Conservation (phyloP, 2,888 invertebrate genomes). For the Gastrophysa polygoni region DNA sequence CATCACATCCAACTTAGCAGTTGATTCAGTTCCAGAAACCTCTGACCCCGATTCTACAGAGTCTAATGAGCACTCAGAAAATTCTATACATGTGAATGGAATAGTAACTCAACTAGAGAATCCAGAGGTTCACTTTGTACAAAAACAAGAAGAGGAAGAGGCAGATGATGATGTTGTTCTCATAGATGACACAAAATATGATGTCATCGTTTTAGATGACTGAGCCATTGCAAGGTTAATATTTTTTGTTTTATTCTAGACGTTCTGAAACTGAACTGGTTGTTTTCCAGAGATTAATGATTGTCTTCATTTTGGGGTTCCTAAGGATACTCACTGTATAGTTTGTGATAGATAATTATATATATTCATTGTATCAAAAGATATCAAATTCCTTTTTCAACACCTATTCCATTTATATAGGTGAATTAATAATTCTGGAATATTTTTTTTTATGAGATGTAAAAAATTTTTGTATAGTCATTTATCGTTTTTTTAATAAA, state of each 20-base stretch:
- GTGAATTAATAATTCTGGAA: neutral
- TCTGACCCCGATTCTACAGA: neutral
- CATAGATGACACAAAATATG: slow-evolving; percentile 40
- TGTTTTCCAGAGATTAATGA: neutral
- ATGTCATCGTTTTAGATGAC: slow-evolving; percentile 50
- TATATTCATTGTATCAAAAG: neutral
- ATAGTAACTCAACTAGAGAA: slow-evolving; percentile 21
- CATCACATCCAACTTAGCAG: neutral
- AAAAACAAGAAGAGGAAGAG: slow-evolving; percentile 24
- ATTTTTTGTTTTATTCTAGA: slow-evolving; percentile 14
- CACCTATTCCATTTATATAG: neutral
- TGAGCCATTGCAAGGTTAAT: slow-evolving; percentile 28
- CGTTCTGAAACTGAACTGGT: slow-evolving; percentile 12
- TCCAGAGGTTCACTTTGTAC: slow-evolving; percentile 12
- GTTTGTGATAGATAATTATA: neutral
- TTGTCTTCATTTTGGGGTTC: neutral
- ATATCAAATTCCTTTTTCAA: neutral
- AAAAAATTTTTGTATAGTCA: too few relatives aligned
- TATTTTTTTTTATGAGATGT: neutral
- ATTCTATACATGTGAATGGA: slow-evolving; percentile 26
- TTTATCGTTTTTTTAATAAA: too few relatives aligned
- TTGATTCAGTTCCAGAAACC: neutral
- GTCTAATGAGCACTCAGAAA: slow-evolving; percentile 16
- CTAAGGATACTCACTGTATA: neutral
- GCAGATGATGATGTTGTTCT: slow-evolving; percentile 47